These are phyloP conservation scores for Phoenicopterus ruber DNA, from an alignment of 2,113 vertebrate genomes.

Conservation along the genomic window DNA sequence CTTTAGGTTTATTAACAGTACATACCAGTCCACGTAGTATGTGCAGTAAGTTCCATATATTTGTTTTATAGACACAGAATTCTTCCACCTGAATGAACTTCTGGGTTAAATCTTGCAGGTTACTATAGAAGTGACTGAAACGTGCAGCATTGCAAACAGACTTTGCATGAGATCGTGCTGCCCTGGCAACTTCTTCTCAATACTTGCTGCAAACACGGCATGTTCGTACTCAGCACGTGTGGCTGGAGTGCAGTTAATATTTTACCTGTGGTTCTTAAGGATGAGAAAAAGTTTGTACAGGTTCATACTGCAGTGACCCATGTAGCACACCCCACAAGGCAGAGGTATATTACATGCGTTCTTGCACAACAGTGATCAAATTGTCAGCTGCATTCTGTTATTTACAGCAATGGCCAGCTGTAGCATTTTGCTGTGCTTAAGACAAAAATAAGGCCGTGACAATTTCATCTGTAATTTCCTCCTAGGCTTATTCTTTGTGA, in stretches of 20 bases:
- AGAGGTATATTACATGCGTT: background rate
- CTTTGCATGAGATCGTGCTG: background rate
- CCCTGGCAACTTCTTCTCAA: background rate
- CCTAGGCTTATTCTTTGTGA: background rate
- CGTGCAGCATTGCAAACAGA: background rate
- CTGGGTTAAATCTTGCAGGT: background rate
- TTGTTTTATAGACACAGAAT: background rate
- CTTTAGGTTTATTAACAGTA: background rate
- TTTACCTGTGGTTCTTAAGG: background rate
- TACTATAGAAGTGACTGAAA: background rate
- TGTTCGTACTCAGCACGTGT: background rate
- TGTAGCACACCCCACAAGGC: background rate
- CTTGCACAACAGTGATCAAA: background rate
- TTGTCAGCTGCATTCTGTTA: background rate
- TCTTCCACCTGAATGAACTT: background rate
- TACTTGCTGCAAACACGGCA: background rate
- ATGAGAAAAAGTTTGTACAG: background rate
- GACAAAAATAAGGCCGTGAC: background rate
- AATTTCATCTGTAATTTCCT: background rate
- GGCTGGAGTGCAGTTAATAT: background rate
- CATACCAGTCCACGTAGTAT: background rate
- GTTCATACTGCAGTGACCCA: background rate
- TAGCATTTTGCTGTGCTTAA: background rate
- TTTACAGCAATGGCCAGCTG: background rate
- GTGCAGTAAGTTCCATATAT: background rate